Conservation (phyloP, 2,888 invertebrate genomes). For the Cephus pulcher region DNA sequence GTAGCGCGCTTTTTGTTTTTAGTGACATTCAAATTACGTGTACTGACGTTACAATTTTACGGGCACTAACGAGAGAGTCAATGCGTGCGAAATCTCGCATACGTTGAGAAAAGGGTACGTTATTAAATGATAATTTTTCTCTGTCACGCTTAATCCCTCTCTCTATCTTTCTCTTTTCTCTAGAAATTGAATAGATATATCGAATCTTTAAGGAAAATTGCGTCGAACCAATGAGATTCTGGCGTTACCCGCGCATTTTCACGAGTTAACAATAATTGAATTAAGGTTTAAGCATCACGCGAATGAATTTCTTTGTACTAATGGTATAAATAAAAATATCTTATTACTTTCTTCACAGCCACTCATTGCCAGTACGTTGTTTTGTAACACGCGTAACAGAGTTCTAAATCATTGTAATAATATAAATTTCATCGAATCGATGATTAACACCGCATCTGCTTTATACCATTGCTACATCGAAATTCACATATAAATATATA, state of each 20-base stretch:
- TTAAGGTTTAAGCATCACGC: constrained; percentile 19
- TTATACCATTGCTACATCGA: constrained; percentile 52
- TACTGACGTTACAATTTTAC: neutral
- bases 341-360: constrained; percentile 18
- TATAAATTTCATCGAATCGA: constrained; percentile 34
- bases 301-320: constrained; percentile 38
- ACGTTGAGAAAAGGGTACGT: neutral
- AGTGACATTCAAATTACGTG: neutral
- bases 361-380: constrained; percentile 16
- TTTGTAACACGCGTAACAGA: constrained; percentile 17
- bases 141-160: neutral
- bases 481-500: constrained; percentile 24
- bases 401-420: constrained; percentile 19
- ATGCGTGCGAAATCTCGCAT: neutral
- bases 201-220: neutral
- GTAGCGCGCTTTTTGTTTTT: neutral
- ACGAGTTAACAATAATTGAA: constrained; percentile 16
- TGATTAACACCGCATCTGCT: constrained; percentile 18
- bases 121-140: neutral
- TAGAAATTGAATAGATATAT: neutral
- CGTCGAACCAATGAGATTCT: neutral
- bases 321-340: constrained; percentile 38
- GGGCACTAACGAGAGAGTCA: neutral
- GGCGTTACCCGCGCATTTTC: neutral
- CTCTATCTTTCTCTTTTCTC: neutral